A percentile compares a stretch with the other conserved stretches of the same genome.
phyloP scores from a whole-genome alignment of 2,888 invertebrate species.

The Sarcophaga rosellei region DNA sequence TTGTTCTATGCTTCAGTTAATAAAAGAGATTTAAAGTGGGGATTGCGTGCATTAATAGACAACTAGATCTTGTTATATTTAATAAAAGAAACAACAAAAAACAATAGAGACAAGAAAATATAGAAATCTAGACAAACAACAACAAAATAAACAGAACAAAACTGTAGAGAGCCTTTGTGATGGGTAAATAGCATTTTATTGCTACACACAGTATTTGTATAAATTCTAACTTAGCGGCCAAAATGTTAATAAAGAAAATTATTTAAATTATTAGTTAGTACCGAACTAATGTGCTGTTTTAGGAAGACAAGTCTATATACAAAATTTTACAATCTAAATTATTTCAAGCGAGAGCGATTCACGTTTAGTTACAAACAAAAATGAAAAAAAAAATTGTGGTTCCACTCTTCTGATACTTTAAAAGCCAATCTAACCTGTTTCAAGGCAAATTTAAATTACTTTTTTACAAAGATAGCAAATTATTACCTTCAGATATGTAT shows the following conservation, averaged over 20 bases:
- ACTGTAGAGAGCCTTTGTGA: neutral
- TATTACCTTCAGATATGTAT: no score
- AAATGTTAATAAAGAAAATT: no score
- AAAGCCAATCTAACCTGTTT: no score
- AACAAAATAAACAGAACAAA: conserved; percentile 10
- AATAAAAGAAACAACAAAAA: conserved; percentile 7
- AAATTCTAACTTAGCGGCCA: no score
- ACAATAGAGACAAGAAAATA: neutral
- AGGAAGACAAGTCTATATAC: neutral
- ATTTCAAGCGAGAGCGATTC: neutral
- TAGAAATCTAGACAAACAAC: neutral
- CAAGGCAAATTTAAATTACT: no score
- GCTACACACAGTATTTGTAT: neutral
- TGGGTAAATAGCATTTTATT: neutral
- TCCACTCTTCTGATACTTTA: no score
- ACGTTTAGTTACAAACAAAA: neutral
- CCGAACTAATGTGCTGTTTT: neutral
- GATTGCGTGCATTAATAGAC: conserved; percentile 6
- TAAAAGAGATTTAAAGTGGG: conserved; percentile 8
- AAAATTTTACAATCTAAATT: neutral
- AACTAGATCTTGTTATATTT: conserved; percentile 25
- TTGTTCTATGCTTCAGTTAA: conserved; percentile 18
- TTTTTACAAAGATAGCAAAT: no score
- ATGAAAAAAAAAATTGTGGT: no score
- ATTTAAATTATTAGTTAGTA: no score